Percentiles rank a stretch among this genome's conserved stretches.
Conservation (phyloP, 2,113 vertebrate species). For the Scalopus aquaticus region DNA sequence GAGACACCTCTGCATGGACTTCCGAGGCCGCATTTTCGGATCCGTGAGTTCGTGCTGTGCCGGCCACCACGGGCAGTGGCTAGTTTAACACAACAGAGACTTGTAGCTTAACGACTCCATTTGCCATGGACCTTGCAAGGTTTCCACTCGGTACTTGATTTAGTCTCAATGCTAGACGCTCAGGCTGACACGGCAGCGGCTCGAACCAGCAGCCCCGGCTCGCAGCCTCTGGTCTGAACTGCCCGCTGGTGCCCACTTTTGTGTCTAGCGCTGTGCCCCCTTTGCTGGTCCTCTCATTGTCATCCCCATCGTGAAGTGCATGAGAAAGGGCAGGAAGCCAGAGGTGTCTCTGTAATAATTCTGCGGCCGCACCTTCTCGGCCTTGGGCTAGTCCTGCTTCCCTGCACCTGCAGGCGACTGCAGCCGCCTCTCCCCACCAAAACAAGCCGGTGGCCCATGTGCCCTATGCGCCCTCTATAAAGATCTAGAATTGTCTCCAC, state of each 20-base stretch:
- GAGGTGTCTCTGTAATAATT: not conserved
- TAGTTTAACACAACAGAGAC: not conserved
- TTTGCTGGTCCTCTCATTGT: no score
- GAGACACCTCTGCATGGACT: slow-evolving; percentile 89
- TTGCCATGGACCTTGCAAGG: not conserved
- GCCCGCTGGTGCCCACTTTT: not conserved
- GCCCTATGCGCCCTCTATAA: not conserved
- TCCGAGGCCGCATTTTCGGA: slow-evolving; percentile 85
- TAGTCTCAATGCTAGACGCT: not conserved
- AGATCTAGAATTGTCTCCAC: not conserved
- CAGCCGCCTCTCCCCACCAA: not conserved
- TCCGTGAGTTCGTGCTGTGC: slow-evolving; percentile 88
- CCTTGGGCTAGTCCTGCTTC: not conserved
- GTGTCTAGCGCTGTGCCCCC: no score
- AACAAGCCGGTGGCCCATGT: not conserved
- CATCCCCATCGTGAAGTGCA: no score
- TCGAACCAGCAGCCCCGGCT: not conserved
- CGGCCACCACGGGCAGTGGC: not conserved
- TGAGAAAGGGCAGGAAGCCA: not conserved
- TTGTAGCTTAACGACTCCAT: not conserved
- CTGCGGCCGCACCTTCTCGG: not conserved
- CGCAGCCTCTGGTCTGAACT: not conserved
- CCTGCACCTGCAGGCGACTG: no score
- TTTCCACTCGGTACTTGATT: not conserved
- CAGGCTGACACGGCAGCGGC: not conserved